A percentile compares a stretch with the other conserved stretches of the same genome.
Evolutionary conservation across 2,113 vertebrate species (phyloP).

Genomic region (Serinus canaria): DNA sequence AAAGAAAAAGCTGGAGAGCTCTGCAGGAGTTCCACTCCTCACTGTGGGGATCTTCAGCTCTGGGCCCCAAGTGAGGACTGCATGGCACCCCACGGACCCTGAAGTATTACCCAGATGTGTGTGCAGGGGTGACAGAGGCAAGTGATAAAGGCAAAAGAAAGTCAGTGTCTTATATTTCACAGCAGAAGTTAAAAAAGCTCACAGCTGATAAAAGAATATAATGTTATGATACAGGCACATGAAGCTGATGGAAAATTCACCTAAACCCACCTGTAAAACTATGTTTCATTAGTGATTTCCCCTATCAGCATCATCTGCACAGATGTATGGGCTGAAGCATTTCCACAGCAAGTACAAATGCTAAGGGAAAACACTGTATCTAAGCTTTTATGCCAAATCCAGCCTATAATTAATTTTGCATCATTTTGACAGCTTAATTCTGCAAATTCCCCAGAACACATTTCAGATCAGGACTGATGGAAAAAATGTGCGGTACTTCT

Average conservation of each 20-base stretch:
- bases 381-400: neutral
- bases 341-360: slow-evolving; percentile 8
- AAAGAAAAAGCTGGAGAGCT: neutral
- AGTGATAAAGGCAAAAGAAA: neutral
- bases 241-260: slow-evolving; percentile 15
- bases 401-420: slow-evolving; percentile 17
- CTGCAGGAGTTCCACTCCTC: fast-evolving
- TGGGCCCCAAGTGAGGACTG: neutral
- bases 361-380: neutral
- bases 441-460: neutral
- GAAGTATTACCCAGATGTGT: fast-evolving
- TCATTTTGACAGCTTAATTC: slow-evolving; percentile 27
- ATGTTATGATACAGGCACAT: neutral
- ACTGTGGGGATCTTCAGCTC: fast-evolving
- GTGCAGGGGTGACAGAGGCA: neutral
- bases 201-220: neutral
- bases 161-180: neutral
- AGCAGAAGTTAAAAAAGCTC: neutral
- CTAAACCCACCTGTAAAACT: slow-evolving; percentile 5
- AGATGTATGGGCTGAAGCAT: neutral
- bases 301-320: neutral
- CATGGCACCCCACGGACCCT: fast-evolving
- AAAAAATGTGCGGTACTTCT: neutral
- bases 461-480: neutral
- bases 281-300: neutral